Base-by-base conservation (phyloP, 2,113 vertebrate genomes). In the Bostrychus sinensis region DNA sequence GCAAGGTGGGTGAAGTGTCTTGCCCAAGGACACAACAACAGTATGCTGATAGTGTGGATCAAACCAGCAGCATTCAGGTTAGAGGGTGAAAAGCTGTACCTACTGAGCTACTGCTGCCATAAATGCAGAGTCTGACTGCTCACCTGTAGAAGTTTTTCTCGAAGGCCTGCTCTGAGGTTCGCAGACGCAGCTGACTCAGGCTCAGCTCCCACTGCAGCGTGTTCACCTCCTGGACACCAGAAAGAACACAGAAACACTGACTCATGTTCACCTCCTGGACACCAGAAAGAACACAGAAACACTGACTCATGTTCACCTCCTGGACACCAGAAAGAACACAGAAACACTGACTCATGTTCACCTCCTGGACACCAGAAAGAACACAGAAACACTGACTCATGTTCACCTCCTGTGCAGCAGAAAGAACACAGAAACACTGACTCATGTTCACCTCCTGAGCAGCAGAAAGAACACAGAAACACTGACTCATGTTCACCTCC, bases 361-460 rank as follows among this genome's bases (percentile, higher is more conserved):
- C 93, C 86, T 98, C 95, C 96, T 98, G 81, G 13, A 28, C 16
- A 17, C 2, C 14, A 51, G 16, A 51, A 12, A 7, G 26, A 12
- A 51, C 13, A 28, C 4, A 30, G 12, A 28, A 13, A 13, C 8
- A 23, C 74, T 96, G 94, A 81, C 91, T 94, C 90, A 95, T 94
- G 75, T 94, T 93, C 39, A 96, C 93, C 89, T 98, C 95, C 96
- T n/a, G n/a, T n/a, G n/a, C n/a, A n/a, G n/a, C n/a, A n/a, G n/a
- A n/a, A n/a, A n/a, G n/a, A n/a, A n/a, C n/a, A n/a, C n/a, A n/a
- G n/a, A n/a, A n/a, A n/a, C 96, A 98, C 28, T 96, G 95, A 75
- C 97, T 73, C 38, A 91, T 85, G 87, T 93, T 98, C 69, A 98
- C 93, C 86, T 98, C 95, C 96, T 98, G 81, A 13, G 16, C 16